These are phyloP conservation scores for Malurus cyaneus DNA, from an alignment of 2,113 vertebrate genomes.

Conservation along the genomic window DNA sequence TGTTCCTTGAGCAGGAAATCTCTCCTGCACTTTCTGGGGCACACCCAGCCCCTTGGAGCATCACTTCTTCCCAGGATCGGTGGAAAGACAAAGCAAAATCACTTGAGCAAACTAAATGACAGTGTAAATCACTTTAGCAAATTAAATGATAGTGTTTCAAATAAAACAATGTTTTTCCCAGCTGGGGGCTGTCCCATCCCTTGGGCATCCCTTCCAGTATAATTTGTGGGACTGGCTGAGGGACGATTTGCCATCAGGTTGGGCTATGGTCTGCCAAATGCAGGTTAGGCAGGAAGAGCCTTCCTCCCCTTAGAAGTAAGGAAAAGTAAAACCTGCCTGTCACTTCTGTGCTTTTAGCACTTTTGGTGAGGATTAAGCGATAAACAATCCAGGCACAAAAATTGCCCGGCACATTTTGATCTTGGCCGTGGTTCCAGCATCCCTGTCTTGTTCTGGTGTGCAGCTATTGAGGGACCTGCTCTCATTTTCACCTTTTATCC, in stretches of 20 bases:
- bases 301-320: background rate
- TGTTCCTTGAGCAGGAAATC: background rate
- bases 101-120: background rate
- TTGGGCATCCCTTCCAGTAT: background rate
- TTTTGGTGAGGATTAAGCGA: background rate
- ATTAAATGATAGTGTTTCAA: background rate
- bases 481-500: background rate
- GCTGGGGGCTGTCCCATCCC: background rate
- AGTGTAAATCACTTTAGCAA: background rate
- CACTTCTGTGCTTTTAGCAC: background rate
- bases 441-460: background rate
- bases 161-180: background rate
- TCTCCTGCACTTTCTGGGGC: background rate
- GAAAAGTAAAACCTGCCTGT: background rate
- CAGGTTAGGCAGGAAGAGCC: background rate
- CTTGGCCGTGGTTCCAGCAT: accelerated
- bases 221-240: background rate
- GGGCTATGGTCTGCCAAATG: background rate
- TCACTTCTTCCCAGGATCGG: background rate
- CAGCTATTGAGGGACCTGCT: background rate
- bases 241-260: background rate
- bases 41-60: background rate
- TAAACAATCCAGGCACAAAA: background rate
- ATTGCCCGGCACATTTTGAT: accelerated
- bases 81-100: background rate